phyloP scores from a whole-genome alignment of 2,888 invertebrate genomes.

The Amiota minor region DNA sequence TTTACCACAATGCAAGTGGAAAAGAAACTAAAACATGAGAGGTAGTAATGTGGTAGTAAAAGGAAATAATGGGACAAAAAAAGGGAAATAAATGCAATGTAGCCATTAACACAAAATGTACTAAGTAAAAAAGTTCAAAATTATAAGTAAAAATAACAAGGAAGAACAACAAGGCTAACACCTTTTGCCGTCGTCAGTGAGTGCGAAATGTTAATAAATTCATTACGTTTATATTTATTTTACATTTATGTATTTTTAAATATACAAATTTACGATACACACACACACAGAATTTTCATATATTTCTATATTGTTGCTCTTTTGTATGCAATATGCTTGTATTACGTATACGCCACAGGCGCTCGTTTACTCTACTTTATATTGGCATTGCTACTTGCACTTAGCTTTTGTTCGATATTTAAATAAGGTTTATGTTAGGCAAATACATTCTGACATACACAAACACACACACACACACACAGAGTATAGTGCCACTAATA shows the following conservation, averaged over 20 bases:
- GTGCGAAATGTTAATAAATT: slow-evolving; percentile 57
- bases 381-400: slow-evolving; percentile 56
- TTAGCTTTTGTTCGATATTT: slow-evolving; percentile 59
- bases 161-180: no score
- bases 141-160: no score
- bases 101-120: slow-evolving; percentile 58
- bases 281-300: not conserved
- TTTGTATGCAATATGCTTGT: slow-evolving; percentile 17
- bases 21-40: not conserved
- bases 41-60: no score
- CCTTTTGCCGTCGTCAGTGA: no score
- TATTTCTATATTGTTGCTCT: slow-evolving; percentile 10
- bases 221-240: slow-evolving; percentile 47
- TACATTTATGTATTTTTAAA: slow-evolving; percentile 23
- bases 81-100: no score
- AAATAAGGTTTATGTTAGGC: slow-evolving; percentile 48
- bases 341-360: slow-evolving; percentile 66
- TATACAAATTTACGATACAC: slow-evolving; percentile 5
- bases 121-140: no score
- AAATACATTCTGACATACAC: slow-evolving; percentile 14
- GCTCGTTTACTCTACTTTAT: slow-evolving; percentile 43
- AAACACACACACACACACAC: not conserved
- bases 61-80: no score
- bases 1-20: not conserved
- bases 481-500: no score